These are phyloP conservation scores for Centropus unirufus DNA, from an alignment of 2,113 vertebrate species.

Conservation along the genomic window DNA sequence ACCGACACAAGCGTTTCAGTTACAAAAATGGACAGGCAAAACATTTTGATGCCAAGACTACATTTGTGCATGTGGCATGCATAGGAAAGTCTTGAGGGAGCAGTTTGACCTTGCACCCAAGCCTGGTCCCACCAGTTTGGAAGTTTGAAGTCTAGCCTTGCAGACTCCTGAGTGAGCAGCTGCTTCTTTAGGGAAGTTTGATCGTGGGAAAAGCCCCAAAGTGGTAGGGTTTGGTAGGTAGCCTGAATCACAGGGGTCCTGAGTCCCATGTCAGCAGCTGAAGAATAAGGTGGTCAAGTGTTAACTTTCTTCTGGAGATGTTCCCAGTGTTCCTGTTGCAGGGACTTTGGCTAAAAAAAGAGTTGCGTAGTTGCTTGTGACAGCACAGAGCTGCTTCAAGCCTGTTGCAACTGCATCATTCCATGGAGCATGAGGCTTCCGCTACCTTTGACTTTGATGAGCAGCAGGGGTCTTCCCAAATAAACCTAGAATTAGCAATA, in stretches of 20 bases:
- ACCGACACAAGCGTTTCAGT: accelerated
- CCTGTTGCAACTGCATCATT: not conserved
- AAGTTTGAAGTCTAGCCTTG: not conserved
- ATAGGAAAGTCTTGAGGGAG: not conserved
- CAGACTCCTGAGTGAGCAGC: not conserved
- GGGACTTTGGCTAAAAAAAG: not conserved
- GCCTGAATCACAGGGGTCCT: not conserved
- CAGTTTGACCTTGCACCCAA: not conserved
- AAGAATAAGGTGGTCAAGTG: not conserved
- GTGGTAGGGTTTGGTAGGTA: not conserved
- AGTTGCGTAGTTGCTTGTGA: accelerated
- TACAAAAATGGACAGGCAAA: not conserved
- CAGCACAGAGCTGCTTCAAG: not conserved
- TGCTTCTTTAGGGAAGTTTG: not conserved
- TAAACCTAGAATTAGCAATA: not conserved
- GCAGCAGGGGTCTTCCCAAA: not conserved
- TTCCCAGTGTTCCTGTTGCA: not conserved
- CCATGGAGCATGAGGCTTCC: not conserved
- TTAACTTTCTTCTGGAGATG: not conserved
- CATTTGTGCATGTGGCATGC: not conserved
- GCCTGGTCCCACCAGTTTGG: not conserved
- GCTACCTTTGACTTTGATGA: not conserved
- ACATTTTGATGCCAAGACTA: not conserved
- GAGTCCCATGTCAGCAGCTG: not conserved
- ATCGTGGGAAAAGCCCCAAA: not conserved